phyloP scores from a whole-genome alignment of 1,140 invertebrate species.

The Monochamus saltuarius region DNA sequence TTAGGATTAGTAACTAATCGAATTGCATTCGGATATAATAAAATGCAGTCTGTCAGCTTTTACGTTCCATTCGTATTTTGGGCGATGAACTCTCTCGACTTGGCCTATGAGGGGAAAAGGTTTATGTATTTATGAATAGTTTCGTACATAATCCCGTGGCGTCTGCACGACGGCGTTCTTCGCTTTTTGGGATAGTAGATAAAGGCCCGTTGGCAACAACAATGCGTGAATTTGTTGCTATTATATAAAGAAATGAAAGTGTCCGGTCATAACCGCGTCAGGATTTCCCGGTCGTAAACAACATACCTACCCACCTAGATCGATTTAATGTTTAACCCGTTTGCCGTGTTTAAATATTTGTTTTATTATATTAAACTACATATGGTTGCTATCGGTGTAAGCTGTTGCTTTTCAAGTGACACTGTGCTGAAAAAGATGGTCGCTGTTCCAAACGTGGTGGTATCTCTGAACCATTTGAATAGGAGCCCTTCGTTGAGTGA shows the following conservation, averaged over 20 bases:
- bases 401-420: conserved; percentile 20
- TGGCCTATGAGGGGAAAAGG: conserved; percentile 13
- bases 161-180: not conserved
- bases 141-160: not conserved
- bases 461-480: conserved; percentile 2
- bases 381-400: conserved; percentile 22
- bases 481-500: conserved; percentile 38
- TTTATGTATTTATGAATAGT: conserved; percentile 25
- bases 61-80: conserved; percentile 14
- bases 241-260: no score
- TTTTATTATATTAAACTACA: conserved; percentile 9
- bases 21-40: no score
- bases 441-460: conserved; percentile 16
- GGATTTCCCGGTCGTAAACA: no score
- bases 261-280: no score
- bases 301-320: no score
- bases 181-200: not conserved
- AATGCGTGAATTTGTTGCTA: no score
- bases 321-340: no score
- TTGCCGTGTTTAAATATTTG: not conserved
- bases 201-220: not conserved
- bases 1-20: no score
- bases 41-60: conserved; percentile 1
- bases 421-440: conserved; percentile 14
- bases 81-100: conserved; percentile 16